Evolutionary conservation across 2,888 invertebrate genomes (phyloP).

Genomic region (Brenthis hecate): DNA sequence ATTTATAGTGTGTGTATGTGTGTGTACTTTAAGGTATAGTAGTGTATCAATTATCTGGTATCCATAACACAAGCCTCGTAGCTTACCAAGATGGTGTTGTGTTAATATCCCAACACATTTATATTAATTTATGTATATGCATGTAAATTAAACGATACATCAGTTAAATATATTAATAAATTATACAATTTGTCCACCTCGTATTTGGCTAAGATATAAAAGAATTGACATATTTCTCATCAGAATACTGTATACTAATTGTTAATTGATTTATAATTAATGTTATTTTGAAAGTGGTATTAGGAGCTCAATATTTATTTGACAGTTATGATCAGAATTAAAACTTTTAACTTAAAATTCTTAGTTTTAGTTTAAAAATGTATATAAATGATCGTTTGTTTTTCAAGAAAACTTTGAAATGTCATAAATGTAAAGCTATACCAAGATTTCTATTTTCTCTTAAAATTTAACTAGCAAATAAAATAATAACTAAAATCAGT

Average conservation of each 20-base stretch:
- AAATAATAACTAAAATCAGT: too few species aligned
- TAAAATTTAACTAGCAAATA: too few species aligned
- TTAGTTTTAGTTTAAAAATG: background rate
- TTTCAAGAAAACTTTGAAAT: background rate
- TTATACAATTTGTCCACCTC: constrained; percentile 27
- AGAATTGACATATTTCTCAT: constrained; percentile 3
- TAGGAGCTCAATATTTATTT: background rate
- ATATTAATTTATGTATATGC: constrained; percentile 12
- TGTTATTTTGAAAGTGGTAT: background rate
- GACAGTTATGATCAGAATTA: background rate
- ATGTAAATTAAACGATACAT: constrained; percentile 27
- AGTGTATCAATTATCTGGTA: too few species aligned
- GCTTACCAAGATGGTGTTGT: too few species aligned
- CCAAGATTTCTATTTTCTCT: too few species aligned
- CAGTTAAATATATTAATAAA: constrained; percentile 26
- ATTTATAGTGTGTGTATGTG: too few species aligned
- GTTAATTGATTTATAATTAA: constrained; percentile 19
- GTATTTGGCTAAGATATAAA: constrained; percentile 10
- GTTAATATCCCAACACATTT: too few species aligned
- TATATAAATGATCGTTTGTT: background rate
- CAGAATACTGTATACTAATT: constrained; percentile 11
- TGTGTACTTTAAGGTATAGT: too few species aligned
- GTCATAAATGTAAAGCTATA: too few species aligned
- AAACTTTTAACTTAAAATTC: background rate
- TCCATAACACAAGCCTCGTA: too few species aligned